Conservation (phyloP, 2,113 vertebrate genomes). For the Mustela nigripes region DNA sequence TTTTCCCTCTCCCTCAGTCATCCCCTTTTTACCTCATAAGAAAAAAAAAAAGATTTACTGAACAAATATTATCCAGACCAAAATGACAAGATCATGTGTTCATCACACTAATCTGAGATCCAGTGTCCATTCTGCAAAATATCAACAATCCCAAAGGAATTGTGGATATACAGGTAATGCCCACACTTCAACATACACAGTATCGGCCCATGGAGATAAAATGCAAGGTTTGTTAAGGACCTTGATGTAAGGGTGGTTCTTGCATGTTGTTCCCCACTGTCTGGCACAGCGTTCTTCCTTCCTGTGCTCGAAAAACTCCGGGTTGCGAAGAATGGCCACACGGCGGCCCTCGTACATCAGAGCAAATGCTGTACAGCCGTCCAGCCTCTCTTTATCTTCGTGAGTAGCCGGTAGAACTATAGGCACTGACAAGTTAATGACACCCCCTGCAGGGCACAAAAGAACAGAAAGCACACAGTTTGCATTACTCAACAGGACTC, state of each 20-base stretch:
- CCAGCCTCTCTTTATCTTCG: constrained; percentile 95
- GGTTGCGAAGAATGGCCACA: constrained; percentile 97
- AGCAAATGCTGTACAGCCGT: constrained; percentile 93
- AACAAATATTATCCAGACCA: background rate
- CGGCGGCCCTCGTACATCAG: constrained; percentile 92
- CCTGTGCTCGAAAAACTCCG: constrained; percentile 97
- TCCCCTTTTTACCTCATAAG: background rate
- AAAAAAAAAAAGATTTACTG: background rate
- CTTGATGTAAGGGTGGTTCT: constrained; percentile 98
- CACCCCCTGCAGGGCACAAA: constrained; percentile 90
- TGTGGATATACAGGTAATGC: background rate
- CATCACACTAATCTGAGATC: background rate
- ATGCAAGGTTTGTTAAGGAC: constrained; percentile 81
- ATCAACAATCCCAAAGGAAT: background rate
- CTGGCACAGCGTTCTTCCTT: constrained; percentile 98
- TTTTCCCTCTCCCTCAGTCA: background rate
- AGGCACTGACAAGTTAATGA: constrained; percentile 98
- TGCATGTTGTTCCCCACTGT: constrained; percentile 98
- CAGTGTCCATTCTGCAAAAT: background rate
- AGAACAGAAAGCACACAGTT: background rate
- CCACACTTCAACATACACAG: background rate
- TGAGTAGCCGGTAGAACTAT: constrained; percentile 93
- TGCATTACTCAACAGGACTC: background rate
- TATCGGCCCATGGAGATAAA: background rate
- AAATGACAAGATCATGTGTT: background rate